Percentiles rank a stretch among this genome's conserved stretches.
Evolutionary conservation across 2,888 invertebrate genomes (phyloP).

Genomic region (Liodrosophila aerea): DNA sequence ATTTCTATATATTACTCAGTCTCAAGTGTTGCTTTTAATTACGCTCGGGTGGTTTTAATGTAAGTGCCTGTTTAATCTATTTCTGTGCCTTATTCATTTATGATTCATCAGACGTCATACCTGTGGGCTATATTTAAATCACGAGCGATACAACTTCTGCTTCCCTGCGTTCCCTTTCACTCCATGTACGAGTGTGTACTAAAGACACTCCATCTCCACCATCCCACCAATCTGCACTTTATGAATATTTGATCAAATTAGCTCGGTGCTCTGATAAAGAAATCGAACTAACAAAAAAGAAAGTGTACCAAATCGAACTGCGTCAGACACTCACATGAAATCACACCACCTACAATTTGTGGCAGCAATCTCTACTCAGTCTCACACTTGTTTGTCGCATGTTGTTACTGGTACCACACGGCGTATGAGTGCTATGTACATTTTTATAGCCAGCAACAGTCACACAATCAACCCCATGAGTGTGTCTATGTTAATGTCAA

Average conservation of each 20-base stretch:
- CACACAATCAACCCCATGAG: constrained; percentile 64
- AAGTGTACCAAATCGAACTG: constrained; percentile 14
- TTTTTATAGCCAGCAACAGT: constrained; percentile 67
- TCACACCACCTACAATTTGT: not conserved
- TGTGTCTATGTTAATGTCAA: constrained; percentile 60
- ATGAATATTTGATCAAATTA: constrained; percentile 57
- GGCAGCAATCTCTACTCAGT: not conserved
- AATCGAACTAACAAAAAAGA: constrained; percentile 48
- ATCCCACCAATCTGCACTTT: constrained; percentile 3
- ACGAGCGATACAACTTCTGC: not conserved
- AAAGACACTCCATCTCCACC: not conserved
- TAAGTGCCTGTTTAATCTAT: constrained; percentile 20
- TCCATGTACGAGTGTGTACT: no score
- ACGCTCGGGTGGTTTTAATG: not conserved
- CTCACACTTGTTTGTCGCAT: constrained; percentile 31
- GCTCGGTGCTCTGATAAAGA: constrained; percentile 36
- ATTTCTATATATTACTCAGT: no score
- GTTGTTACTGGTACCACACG: constrained; percentile 52
- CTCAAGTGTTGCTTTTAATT: constrained; percentile 2
- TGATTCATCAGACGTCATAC: constrained; percentile 31
- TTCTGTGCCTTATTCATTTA: constrained; percentile 16
- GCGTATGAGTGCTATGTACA: constrained; percentile 67
- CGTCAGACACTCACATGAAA: constrained; percentile 18
- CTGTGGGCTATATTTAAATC: constrained; percentile 30
- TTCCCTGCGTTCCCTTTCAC: not conserved